A percentile compares a stretch with the other conserved stretches of the same genome.
Evolutionary conservation across 1,140 invertebrate genomes (phyloP).

Genomic region (Drosophila rufa): DNA sequence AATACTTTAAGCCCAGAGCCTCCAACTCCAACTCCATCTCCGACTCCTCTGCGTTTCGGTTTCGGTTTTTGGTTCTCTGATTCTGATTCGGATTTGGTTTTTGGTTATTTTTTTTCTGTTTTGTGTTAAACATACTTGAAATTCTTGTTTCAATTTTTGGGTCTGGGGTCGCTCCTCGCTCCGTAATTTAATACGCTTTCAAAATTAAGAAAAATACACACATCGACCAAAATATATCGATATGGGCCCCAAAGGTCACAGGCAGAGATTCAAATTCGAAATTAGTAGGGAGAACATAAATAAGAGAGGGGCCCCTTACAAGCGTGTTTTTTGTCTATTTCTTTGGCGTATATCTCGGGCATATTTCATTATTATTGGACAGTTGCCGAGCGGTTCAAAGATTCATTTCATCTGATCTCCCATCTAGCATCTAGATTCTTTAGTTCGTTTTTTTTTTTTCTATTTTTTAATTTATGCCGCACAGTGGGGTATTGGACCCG

Average conservation of each 20-base stretch:
- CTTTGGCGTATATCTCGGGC: constrained; percentile 23
- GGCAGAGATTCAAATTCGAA: constrained; percentile 75
- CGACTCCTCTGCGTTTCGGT: constrained; percentile 35
- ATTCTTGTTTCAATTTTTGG: constrained; percentile 79
- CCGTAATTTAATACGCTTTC: constrained; percentile 82
- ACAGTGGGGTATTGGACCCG: no score
- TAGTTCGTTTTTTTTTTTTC: constrained; percentile 16
- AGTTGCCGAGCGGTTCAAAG: constrained; percentile 63
- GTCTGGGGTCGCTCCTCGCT: constrained; percentile 19
- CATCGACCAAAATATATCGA: constrained; percentile 46
- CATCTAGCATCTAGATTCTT: constrained; percentile 15
- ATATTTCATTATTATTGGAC: constrained; percentile 85
- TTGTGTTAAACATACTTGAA: constrained; percentile 83
- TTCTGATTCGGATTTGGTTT: constrained; percentile 35
- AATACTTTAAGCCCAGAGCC: constrained; percentile 78
- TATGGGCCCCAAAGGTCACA: constrained; percentile 80
- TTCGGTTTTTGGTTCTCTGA: constrained; percentile 51
- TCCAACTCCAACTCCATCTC: constrained; percentile 12
- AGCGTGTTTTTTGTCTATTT: constrained; percentile 50
- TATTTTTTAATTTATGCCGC: constrained; percentile 70
- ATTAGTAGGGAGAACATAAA: constrained; percentile 71
- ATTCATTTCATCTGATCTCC: constrained; percentile 64
- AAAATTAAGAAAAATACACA: constrained; percentile 75
- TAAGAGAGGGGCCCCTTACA: constrained; percentile 27
- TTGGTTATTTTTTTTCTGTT: constrained; percentile 40